Conservation (phyloP, 2,113 vertebrate species). For the Egretta garzetta region DNA sequence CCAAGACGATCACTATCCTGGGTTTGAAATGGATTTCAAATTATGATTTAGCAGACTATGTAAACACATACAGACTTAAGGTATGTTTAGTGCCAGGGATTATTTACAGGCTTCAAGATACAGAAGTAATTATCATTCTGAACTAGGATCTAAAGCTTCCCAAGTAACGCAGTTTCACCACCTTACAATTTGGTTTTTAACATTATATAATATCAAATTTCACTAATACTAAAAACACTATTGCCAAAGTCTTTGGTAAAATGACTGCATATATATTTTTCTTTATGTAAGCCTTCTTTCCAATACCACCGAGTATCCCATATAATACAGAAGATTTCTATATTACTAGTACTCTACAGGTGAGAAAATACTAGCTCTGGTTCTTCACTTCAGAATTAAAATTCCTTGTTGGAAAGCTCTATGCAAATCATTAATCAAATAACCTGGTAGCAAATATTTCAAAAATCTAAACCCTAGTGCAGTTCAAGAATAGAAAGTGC, state of each 20-base stretch:
- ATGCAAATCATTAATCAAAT: neutral
- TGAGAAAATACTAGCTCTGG: neutral
- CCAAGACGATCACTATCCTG: neutral
- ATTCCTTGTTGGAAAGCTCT: neutral
- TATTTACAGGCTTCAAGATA: neutral
- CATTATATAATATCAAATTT: neutral
- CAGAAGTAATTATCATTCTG: neutral
- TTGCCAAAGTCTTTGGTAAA: neutral
- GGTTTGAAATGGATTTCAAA: neutral
- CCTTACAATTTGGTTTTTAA: neutral
- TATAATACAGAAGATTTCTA: neutral
- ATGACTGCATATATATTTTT: accelerated
- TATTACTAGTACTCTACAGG: neutral
- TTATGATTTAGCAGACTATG: neutral
- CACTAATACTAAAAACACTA: neutral
- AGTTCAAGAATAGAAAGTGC: neutral
- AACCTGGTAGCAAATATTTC: neutral
- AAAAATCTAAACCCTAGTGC: neutral
- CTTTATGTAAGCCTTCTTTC: neutral
- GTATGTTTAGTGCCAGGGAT: neutral
- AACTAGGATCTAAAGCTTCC: neutral
- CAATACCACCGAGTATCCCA: neutral
- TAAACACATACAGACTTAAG: neutral
- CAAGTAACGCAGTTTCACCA: neutral
- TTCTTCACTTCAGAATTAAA: neutral